Evolutionary conservation across 2,888 invertebrate genomes (phyloP).

Genomic region (Acronicta psi): DNA sequence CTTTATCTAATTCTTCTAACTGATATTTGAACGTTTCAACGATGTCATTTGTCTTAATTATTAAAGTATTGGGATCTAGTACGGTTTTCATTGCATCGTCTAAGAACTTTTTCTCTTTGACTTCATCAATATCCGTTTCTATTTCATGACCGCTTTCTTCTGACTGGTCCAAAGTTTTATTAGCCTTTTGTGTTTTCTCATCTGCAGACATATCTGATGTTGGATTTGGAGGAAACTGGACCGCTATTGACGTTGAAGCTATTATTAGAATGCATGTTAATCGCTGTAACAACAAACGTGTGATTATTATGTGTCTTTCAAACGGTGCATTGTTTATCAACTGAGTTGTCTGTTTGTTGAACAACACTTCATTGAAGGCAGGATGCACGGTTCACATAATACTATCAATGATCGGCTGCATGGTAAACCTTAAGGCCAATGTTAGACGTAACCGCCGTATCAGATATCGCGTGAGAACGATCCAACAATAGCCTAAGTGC

Average conservation of each 20-base stretch:
- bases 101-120: conserved; percentile 78
- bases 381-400: conserved; percentile 24
- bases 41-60: conserved; percentile 67
- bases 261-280: conserved; percentile 63
- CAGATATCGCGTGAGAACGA: conserved; percentile 64
- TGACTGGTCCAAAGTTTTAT: conserved; percentile 76
- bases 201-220: conserved; percentile 83
- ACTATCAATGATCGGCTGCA: conserved; percentile 13
- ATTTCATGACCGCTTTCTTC: conserved; percentile 82
- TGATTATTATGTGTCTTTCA: conserved; percentile 26
- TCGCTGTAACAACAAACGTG: conserved; percentile 66
- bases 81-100: conserved; percentile 82
- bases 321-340: conserved; percentile 38
- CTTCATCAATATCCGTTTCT: conserved; percentile 77
- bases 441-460: conserved; percentile 31
- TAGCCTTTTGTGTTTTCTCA: conserved; percentile 71
- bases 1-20: conserved; percentile 73
- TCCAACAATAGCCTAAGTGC: conserved; percentile 69
- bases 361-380: conserved; percentile 36
- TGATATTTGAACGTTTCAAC: conserved; percentile 74
- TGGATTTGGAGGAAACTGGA: conserved; percentile 75
- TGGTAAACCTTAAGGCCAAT: conserved; percentile 18
- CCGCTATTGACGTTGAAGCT: conserved; percentile 64
- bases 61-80: conserved; percentile 74
- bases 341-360: conserved; percentile 28